These are phyloP conservation scores for Xylota segnis DNA, from an alignment of 2,888 invertebrate species.

Conservation along the genomic window DNA sequence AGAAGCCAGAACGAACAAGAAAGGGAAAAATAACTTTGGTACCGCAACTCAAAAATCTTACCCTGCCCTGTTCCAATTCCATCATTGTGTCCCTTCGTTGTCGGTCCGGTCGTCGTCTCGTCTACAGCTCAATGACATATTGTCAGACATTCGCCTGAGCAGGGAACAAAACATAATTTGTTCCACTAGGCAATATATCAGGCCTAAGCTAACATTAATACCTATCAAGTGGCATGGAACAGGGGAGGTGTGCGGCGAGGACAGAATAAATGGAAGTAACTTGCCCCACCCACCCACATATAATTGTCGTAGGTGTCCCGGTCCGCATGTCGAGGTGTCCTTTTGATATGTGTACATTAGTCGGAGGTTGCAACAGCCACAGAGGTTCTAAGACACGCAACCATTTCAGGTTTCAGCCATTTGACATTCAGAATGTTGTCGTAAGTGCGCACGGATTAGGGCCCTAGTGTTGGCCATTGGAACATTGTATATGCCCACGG, in stretches of 20 bases:
- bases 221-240: constrained; percentile 65
- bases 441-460: constrained; percentile 68
- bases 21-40: constrained; percentile 28
- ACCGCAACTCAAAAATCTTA: constrained; percentile 20
- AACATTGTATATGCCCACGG: constrained; percentile 70
- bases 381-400: constrained; percentile 59
- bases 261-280: constrained; percentile 58
- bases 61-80: constrained; percentile 33
- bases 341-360: constrained; percentile 76
- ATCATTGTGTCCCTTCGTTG: constrained; percentile 16
- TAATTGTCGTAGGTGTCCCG: constrained; percentile 75
- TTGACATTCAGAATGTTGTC: constrained; percentile 73
- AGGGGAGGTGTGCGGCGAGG: neutral
- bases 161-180: constrained; percentile 71
- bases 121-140: constrained; percentile 71
- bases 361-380: constrained; percentile 50
- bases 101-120: constrained; percentile 28
- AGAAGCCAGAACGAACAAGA: neutral
- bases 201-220: constrained; percentile 73
- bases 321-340: constrained; percentile 74
- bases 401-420: constrained; percentile 68
- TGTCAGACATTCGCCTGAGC: constrained; percentile 69
- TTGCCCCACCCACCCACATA: constrained; percentile 75
- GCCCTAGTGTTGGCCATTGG: constrained; percentile 55
- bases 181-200: constrained; percentile 72